Percentiles rank a stretch among this genome's conserved stretches.
Conservation (phyloP, 1,140 invertebrate genomes). For the Ephestia elutella region DNA sequence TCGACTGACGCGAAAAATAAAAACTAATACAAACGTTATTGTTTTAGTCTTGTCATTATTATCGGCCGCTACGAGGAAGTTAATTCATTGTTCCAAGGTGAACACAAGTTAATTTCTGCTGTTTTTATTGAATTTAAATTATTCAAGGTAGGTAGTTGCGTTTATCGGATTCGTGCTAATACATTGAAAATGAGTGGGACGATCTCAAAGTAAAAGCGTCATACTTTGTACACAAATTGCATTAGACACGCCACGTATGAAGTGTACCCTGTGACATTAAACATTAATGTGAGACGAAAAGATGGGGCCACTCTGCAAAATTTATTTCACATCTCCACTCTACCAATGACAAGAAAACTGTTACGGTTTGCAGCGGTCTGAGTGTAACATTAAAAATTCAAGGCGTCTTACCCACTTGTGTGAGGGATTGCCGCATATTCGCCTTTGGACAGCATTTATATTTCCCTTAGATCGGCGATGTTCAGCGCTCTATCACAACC, state of each 20-base stretch:
- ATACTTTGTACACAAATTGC: constrained; percentile 47
- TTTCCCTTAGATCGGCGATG: constrained; percentile 63
- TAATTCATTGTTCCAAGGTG: constrained; percentile 58
- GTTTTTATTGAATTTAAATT: constrained; percentile 35
- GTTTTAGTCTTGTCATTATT: constrained; percentile 70
- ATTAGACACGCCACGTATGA: constrained; percentile 66
- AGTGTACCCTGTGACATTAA: constrained; percentile 63
- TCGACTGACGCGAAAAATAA: constrained; percentile 60
- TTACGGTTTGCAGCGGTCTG: constrained; percentile 73
- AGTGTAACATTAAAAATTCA: constrained; percentile 74
- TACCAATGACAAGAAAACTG: constrained; percentile 73
- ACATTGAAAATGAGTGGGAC: constrained; percentile 7
- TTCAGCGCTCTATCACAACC: constrained; percentile 32
- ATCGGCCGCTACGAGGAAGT: constrained; percentile 61
- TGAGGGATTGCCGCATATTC: constrained; percentile 71
- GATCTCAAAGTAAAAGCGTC: constrained; percentile 33
- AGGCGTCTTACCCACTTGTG: constrained; percentile 70
- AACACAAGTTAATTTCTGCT: constrained; percentile 44
- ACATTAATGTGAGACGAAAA: constrained; percentile 71
- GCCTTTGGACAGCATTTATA: constrained; percentile 72
- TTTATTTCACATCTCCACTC: constrained; percentile 72
- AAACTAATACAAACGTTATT: constrained; percentile 67
- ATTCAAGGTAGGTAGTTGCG: constrained; percentile 11
- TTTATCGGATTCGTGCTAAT: constrained; percentile 3
- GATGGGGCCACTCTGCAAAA: constrained; percentile 74